A percentile compares a stretch with the other conserved stretches of the same genome.
Conservation (phyloP, 2,797 vertebrate species). For the Echeneis naucrates region DNA sequence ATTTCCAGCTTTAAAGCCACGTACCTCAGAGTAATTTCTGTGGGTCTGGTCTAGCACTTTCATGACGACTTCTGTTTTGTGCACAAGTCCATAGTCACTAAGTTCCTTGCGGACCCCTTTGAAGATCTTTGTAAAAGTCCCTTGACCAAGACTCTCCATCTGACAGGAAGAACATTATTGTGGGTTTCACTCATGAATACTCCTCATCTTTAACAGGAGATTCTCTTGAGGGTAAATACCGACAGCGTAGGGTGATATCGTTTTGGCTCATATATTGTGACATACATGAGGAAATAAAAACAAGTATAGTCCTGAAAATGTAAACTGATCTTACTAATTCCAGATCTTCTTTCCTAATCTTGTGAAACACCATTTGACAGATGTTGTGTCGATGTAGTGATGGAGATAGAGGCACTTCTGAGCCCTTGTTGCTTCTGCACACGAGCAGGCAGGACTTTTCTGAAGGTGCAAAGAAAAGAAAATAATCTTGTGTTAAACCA, state of each 20-base stretch:
- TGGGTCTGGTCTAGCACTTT: constrained; percentile 95
- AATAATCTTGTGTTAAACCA: neutral
- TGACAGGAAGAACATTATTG: constrained; percentile 58
- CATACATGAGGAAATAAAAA: neutral
- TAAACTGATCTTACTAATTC: constrained; percentile 87
- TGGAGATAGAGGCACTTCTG: constrained; percentile 89
- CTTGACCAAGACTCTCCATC: constrained; percentile 95
- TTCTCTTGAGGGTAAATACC: neutral
- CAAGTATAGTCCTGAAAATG: neutral
- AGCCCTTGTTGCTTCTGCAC: constrained; percentile 90
- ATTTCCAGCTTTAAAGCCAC: constrained; percentile 18
- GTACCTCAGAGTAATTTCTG: constrained; percentile 94
- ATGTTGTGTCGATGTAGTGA: constrained; percentile 90
- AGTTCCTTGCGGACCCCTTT: constrained; percentile 94
- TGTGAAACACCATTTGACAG: constrained; percentile 99
- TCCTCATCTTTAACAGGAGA: neutral
- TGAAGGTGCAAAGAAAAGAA: constrained; percentile 59
- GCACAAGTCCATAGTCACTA: constrained; percentile 91
- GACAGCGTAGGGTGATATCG: neutral
- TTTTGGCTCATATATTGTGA: neutral
- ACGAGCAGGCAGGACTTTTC: constrained; percentile 96
- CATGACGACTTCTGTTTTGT: constrained; percentile 95
- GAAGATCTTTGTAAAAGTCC: constrained; percentile 97
- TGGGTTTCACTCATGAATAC: neutral
- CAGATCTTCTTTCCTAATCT: constrained; percentile 96